Evolutionary conservation across 2,113 vertebrate species (phyloP).

Genomic region (Piprites chloris): DNA sequence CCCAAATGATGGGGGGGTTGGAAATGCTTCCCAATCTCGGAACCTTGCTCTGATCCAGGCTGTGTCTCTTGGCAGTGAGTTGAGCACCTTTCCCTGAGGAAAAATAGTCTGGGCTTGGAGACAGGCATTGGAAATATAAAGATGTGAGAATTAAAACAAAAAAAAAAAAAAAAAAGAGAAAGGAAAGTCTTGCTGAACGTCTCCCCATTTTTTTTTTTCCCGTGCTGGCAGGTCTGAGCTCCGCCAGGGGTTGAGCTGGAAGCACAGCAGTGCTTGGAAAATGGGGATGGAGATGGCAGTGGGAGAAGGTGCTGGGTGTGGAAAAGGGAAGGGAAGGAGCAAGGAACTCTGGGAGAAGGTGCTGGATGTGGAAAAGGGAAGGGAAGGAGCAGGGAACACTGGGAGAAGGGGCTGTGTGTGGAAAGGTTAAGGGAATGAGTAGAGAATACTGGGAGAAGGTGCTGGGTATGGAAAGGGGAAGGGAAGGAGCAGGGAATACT

Average conservation of each 20-base stretch:
- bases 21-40: background rate
- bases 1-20: rapidly evolving
- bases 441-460: no score
- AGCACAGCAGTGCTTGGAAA: background rate
- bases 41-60: background rate
- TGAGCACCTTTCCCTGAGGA: background rate
- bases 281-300: background rate
- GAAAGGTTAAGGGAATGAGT: no score
- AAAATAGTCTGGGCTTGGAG: constrained; percentile 2
- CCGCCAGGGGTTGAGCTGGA: background rate
- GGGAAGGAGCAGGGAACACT: no score
- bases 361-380: no score
- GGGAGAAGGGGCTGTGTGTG: no score
- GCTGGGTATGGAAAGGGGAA: no score
- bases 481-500: no score
- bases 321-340: background rate
- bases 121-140: background rate
- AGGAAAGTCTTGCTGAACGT: background rate
- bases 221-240: background rate
- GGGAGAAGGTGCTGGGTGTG: background rate
- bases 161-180: background rate
- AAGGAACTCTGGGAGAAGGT: no score
- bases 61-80: background rate
- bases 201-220: background rate
- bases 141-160: background rate